These are phyloP conservation scores for Regulus satrapa DNA, from an alignment of 2,113 vertebrate genomes.

Conservation along the genomic window DNA sequence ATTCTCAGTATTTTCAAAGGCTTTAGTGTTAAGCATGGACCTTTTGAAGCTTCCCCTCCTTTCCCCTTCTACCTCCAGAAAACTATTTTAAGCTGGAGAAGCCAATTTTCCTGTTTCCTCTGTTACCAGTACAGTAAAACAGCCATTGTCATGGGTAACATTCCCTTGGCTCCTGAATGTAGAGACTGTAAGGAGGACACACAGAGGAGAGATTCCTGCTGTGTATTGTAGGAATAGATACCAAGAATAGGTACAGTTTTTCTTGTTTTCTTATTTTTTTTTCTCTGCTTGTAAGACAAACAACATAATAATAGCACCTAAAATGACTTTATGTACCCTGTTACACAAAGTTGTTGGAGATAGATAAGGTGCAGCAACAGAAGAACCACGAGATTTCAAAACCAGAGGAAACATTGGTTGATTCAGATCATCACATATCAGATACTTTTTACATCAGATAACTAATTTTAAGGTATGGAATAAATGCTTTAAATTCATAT, in stretches of 20 bases:
- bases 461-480: not conserved
- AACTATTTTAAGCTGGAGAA: not conserved
- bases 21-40: not conserved
- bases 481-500: not conserved
- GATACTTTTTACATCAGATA: not conserved
- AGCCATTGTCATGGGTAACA: not conserved
- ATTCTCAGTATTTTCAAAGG: not conserved
- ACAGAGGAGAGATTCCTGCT: not conserved
- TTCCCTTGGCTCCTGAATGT: not conserved
- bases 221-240: not conserved
- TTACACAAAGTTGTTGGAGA: not conserved
- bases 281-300: not conserved
- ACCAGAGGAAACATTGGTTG: not conserved
- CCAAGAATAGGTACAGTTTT: rapidly evolving
- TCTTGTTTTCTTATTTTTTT: not conserved
- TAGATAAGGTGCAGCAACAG: not conserved
- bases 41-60: rapidly evolving
- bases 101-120: not conserved
- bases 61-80: not conserved
- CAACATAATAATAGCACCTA: not conserved
- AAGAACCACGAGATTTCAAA: not conserved
- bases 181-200: not conserved
- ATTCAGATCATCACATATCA: not conserved
- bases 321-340: not conserved
- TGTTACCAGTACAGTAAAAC: not conserved